phyloP scores from a whole-genome alignment of 2,113 vertebrate genomes.

The Pangasianodon hypophthalmus region DNA sequence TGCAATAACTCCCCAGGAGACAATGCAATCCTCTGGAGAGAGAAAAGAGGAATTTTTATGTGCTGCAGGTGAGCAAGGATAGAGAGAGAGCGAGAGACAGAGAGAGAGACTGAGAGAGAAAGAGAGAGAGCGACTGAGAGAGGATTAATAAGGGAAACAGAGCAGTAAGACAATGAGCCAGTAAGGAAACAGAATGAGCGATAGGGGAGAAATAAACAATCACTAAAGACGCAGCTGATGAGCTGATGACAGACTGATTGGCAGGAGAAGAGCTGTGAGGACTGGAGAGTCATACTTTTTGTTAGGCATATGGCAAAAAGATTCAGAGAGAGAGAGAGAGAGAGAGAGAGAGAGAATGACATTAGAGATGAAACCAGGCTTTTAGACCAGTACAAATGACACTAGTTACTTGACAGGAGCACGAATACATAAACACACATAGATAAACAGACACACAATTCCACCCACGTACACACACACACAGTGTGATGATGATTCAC shows the following conservation, averaged over 20 bases:
- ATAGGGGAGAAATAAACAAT: conserved; percentile 48
- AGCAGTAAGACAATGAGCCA: background rate
- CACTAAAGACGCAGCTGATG: conserved; percentile 47
- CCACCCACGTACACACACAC: conserved; percentile 36
- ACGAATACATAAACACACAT: conserved; percentile 42
- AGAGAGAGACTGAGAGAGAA: conserved; percentile 43
- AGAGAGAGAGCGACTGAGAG: conserved; percentile 49
- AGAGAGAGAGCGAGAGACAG: conserved; percentile 40
- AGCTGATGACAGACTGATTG: conserved; percentile 51
- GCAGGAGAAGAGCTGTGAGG: conserved; percentile 45
- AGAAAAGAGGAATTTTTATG: conserved; percentile 82
- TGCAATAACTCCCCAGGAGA: conserved; percentile 78
- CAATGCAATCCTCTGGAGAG: conserved; percentile 75
- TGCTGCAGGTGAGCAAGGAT: conserved; percentile 80
- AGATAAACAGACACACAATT: conserved; percentile 31
- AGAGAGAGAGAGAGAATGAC: conserved; percentile 8
- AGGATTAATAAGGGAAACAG: conserved; percentile 50
- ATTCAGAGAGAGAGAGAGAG: conserved; percentile 41
- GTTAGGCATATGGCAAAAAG: conserved; percentile 59
- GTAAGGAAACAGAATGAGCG: conserved; percentile 47
- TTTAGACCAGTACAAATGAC: conserved; percentile 59
- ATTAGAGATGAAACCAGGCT: background rate
- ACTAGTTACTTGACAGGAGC: conserved; percentile 45
- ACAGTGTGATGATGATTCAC: conserved; percentile 28
- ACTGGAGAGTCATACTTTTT: conserved; percentile 40